phyloP scores from a whole-genome alignment of 2,113 vertebrate genomes.

The Cnemophilus loriae region DNA sequence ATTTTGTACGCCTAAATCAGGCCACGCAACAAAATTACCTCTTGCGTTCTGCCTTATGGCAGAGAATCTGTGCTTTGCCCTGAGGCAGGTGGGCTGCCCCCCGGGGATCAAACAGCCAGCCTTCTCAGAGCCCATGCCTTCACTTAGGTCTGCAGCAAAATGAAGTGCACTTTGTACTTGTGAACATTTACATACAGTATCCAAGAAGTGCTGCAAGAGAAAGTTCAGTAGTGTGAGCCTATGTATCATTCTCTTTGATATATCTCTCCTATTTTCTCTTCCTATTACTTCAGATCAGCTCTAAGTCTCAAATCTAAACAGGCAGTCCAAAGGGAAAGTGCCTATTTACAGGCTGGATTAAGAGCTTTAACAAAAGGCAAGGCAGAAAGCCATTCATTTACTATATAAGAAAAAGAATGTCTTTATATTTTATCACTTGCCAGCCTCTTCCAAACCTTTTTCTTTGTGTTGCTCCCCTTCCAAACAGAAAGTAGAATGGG shows the following conservation, averaged over 20 bases:
- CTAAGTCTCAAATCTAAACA: conserved; percentile 44
- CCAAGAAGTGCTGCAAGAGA: not conserved
- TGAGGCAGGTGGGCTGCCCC: not conserved
- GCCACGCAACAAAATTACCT: not conserved
- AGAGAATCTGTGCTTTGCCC: not conserved
- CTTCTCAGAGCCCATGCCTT: not conserved
- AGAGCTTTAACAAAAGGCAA: conserved; percentile 41
- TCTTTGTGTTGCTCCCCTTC: not conserved
- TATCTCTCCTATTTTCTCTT: conserved; percentile 54
- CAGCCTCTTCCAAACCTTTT: not conserved
- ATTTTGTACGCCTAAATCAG: not conserved
- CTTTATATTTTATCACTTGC: conserved; percentile 28
- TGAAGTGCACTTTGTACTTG: not conserved
- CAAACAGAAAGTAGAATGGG: not conserved
- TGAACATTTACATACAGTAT: not conserved
- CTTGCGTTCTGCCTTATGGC: rapidly evolving
- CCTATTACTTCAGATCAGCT: conserved; percentile 49
- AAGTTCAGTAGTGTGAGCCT: not conserved
- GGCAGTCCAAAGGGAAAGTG: conserved; percentile 36
- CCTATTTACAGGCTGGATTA: conserved; percentile 55
- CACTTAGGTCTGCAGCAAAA: not conserved
- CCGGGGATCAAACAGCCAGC: not conserved
- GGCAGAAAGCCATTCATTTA: conserved; percentile 32
- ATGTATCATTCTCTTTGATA: conserved; percentile 50
- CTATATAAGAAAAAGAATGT: not conserved